phyloP scores from a whole-genome alignment of 2,797 vertebrate species.

The Artibeus jamaicensis region DNA sequence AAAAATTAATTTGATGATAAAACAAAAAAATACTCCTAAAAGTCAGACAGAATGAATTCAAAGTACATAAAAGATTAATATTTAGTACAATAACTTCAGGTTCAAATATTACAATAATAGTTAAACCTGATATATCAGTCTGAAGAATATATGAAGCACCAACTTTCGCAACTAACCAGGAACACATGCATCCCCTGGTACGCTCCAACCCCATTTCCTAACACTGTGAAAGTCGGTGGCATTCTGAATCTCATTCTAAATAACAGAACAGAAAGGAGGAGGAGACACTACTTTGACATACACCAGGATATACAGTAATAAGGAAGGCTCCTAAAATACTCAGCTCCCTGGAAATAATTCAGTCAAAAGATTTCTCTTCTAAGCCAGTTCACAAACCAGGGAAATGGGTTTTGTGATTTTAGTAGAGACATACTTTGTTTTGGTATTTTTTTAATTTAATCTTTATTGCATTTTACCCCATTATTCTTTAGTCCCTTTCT shows the following conservation, averaged over 20 bases:
- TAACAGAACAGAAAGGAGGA: not conserved
- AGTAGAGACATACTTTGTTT: not conserved
- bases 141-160: not conserved
- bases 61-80: slow-evolving; percentile 33
- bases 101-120: not conserved
- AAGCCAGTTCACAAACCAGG: slow-evolving; percentile 24
- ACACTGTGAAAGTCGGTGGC: not conserved
- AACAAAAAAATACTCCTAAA: not conserved
- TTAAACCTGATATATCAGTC: not conserved
- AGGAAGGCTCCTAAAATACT: slow-evolving; percentile 6
- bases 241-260: not conserved
- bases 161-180: not conserved
- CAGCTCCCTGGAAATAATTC: not conserved
- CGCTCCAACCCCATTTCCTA: not conserved
- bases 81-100: not conserved
- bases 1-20: slow-evolving; percentile 11
- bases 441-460: not conserved
- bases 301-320: not conserved
- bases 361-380: slow-evolving; percentile 9
- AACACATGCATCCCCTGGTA: not conserved
- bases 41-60: not conserved
- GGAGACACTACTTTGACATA: not conserved
- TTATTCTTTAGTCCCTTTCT: not conserved
- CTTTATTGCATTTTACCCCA: not conserved
- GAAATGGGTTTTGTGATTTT: not conserved